Percentiles rank a stretch among this genome's conserved stretches.
Conservation (phyloP, 2,888 invertebrate species). For the Aphidius colemani region DNA sequence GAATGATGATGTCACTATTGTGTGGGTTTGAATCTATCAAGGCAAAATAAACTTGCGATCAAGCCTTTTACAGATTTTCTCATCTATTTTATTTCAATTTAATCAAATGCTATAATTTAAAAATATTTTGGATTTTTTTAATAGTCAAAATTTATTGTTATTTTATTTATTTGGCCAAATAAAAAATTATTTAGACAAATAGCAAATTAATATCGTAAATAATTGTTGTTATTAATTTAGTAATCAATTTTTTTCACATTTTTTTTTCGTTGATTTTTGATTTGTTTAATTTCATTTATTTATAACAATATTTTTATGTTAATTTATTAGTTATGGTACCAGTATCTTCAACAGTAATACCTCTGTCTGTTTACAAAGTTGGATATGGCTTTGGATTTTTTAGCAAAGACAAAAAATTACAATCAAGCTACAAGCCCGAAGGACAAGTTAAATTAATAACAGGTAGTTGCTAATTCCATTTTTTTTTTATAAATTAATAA, state of each 20-base stretch:
- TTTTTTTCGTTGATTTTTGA: conserved; percentile 17
- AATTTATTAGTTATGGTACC: conserved; percentile 64
- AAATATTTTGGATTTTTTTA: background rate
- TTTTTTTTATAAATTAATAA: conserved; percentile 10
- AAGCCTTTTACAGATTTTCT: conserved; percentile 21
- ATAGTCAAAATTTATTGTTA: background rate
- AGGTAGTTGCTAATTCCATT: conserved; percentile 38
- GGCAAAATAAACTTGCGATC: conserved; percentile 39
- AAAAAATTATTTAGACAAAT: no score
- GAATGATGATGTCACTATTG: conserved; percentile 50
- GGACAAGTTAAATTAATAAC: conserved; percentile 52
- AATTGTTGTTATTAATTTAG: no score
- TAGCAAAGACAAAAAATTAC: conserved; percentile 50
- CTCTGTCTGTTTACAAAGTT: conserved; percentile 67
- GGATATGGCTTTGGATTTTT: conserved; percentile 62
- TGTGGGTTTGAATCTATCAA: conserved; percentile 48
- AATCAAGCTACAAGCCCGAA: conserved; percentile 49
- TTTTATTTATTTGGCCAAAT: background rate
- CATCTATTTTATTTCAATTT: conserved; percentile 12
- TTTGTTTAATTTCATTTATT: conserved; percentile 16
- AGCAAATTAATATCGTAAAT: no score
- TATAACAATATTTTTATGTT: conserved; percentile 19
- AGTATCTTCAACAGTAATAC: conserved; percentile 72
- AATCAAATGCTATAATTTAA: no score
- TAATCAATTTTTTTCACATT: no score